Conservation (phyloP, 2,113 vertebrate genomes). For the Sceloporus undulatus region DNA sequence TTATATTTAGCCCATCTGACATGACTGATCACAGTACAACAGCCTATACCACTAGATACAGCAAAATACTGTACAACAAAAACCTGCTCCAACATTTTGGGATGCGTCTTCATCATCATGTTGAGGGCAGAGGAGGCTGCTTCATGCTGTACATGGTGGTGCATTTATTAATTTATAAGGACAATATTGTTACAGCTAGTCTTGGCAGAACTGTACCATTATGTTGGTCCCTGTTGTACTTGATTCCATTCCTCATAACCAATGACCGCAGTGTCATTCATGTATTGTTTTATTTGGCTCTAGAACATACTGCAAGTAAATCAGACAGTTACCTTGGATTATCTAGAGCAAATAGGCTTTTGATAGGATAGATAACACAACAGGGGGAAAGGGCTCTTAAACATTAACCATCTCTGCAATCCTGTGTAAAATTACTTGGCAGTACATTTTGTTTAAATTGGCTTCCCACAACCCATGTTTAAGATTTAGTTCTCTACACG, state of each 20-base stretch:
- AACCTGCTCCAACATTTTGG: no score
- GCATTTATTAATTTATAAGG: no score
- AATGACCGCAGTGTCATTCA: neutral
- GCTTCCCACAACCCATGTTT: neutral
- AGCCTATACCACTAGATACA: no score
- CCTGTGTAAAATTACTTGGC: neutral
- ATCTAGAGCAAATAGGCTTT: conserved; percentile 15
- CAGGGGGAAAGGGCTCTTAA: neutral
- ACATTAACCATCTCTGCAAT: neutral
- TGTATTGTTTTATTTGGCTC: neutral
- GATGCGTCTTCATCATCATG: no score
- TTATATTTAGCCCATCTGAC: no score
- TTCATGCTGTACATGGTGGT: no score
- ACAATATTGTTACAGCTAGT: neutral
- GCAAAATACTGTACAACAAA: no score
- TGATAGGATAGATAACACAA: no score
- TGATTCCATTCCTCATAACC: neutral
- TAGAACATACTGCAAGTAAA: neutral
- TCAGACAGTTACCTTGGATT: neutral
- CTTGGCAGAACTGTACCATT: neutral
- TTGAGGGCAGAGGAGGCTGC: no score
- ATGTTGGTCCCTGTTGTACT: no score
- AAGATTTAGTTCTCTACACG: no score
- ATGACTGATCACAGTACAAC: no score
- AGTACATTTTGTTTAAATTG: neutral